Evolutionary conservation across 2,113 vertebrate species (phyloP).

Genomic region (Smithornis capensis): DNA sequence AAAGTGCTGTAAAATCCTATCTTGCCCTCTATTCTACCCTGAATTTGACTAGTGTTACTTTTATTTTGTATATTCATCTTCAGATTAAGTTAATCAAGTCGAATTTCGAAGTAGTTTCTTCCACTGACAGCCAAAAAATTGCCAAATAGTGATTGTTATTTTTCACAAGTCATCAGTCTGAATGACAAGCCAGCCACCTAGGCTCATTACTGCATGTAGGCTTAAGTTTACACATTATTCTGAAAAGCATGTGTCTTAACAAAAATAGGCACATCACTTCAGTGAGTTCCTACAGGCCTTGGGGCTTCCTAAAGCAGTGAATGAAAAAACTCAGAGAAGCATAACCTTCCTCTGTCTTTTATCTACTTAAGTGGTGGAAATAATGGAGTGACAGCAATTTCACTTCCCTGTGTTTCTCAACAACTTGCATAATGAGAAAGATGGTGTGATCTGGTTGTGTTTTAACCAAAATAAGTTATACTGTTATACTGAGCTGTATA

Average conservation of each 20-base stretch:
- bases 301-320: conserved; percentile 22
- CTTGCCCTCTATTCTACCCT: neutral
- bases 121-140: neutral
- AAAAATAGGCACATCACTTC: neutral
- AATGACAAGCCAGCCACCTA: neutral
- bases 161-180: conserved; percentile 16
- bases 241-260: neutral
- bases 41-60: neutral
- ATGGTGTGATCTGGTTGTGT: neutral
- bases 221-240: conserved; percentile 4
- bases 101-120: neutral
- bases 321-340: conserved; percentile 5
- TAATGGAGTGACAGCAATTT: neutral
- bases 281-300: neutral
- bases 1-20: neutral
- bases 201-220: neutral
- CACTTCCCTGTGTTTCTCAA: neutral
- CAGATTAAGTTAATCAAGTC: neutral
- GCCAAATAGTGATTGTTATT: neutral
- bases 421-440: neutral
- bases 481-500: neutral
- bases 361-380: neutral
- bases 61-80: neutral
- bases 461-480: neutral
- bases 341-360: neutral